A percentile compares a stretch with the other conserved stretches of the same genome.
Evolutionary conservation across 1,140 invertebrate species (phyloP).

Genomic region (Limonius californicus): DNA sequence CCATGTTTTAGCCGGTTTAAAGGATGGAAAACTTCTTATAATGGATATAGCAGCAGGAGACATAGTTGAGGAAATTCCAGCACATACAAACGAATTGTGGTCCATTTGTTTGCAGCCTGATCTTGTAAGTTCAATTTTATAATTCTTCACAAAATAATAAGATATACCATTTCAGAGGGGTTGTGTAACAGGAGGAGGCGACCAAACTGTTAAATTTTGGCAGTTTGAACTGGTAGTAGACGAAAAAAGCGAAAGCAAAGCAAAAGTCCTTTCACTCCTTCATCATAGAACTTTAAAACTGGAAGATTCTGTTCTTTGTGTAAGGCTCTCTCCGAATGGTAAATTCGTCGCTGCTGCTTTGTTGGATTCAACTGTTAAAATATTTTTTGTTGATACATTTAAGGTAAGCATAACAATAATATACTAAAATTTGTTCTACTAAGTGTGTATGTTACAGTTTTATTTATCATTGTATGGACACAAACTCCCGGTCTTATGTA

Average conservation of each 20-base stretch:
- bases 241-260: constrained; percentile 55
- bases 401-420: constrained; percentile 76
- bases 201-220: constrained; percentile 93
- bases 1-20: constrained; percentile 84
- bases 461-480: constrained; percentile 96
- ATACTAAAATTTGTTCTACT: no score
- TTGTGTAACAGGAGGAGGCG: constrained; percentile 80
- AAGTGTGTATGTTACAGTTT: no score
- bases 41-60: constrained; percentile 80
- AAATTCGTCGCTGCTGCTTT: constrained; percentile 87
- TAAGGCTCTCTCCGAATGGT: constrained; percentile 79
- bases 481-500: constrained; percentile 86
- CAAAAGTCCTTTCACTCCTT: constrained; percentile 71
- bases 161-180: constrained; percentile 57
- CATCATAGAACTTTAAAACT: constrained; percentile 80
- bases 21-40: constrained; percentile 81
- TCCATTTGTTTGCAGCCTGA: constrained; percentile 72
- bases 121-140: constrained; percentile 51
- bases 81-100: constrained; percentile 78
- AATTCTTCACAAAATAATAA: background rate
- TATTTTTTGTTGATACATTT: constrained; percentile 91
- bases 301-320: constrained; percentile 80
- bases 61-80: constrained; percentile 72
- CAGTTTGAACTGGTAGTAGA: constrained; percentile 81
- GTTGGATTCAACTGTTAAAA: constrained; percentile 90